These are phyloP conservation scores for Nymphalis io DNA, from an alignment of 1,140 invertebrate genomes.

Conservation along the genomic window DNA sequence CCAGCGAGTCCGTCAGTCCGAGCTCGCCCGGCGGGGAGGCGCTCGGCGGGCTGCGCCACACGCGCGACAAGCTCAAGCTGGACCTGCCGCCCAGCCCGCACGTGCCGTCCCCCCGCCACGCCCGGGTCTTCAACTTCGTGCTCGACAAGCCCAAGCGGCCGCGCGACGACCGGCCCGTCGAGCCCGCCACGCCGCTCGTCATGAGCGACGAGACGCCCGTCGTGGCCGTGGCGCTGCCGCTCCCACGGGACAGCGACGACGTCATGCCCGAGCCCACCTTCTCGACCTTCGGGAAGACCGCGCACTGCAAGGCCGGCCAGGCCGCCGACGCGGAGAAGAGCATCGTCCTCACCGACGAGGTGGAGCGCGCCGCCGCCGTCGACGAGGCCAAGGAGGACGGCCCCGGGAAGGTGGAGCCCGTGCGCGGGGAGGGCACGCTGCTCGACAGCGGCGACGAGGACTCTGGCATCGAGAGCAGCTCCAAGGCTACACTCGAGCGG, in stretches of 20 bases:
- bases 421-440: slow-evolving; percentile 81
- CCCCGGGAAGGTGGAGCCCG: slow-evolving; percentile 55
- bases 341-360: slow-evolving; percentile 61
- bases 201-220: slow-evolving; percentile 65
- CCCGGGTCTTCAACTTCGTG: slow-evolving; percentile 69
- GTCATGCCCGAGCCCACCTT: slow-evolving; percentile 64
- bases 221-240: slow-evolving; percentile 42
- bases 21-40: slow-evolving; percentile 65
- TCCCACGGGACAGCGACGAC: slow-evolving; percentile 47
- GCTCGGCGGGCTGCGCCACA: slow-evolving; percentile 87
- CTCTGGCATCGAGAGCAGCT: slow-evolving; percentile 82
- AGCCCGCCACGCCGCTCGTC: slow-evolving; percentile 49
- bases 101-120: slow-evolving; percentile 62
- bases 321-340: slow-evolving; percentile 46
- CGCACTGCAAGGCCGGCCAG: slow-evolving; percentile 26
- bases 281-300: slow-evolving; percentile 69
- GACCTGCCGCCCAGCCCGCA: slow-evolving; percentile 83
- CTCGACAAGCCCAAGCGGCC: slow-evolving; percentile 61
- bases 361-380: slow-evolving; percentile 21
- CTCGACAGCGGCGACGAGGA: slow-evolving; percentile 83
- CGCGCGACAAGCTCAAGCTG: slow-evolving; percentile 86
- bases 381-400: background rate
- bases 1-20: slow-evolving; percentile 68
- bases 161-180: slow-evolving; percentile 14
- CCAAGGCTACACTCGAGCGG: slow-evolving; percentile 80